Percentiles rank a stretch among this genome's conserved stretches.
phyloP scores from a whole-genome alignment of 1,140 invertebrate species.

The Phymorhynchus buccinoides region DNA sequence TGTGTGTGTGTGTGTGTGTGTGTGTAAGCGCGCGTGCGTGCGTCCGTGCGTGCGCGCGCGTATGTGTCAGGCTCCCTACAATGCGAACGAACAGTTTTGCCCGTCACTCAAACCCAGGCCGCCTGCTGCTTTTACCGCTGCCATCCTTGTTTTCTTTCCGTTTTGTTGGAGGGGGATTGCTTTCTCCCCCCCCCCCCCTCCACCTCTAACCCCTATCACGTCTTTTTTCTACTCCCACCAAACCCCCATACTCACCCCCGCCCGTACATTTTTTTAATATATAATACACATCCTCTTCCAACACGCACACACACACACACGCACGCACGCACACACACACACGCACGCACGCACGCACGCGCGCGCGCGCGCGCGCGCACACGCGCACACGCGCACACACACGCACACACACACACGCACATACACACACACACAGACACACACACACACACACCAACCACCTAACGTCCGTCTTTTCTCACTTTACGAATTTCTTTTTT shows the following conservation, averaged over 20 bases:
- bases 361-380: no score
- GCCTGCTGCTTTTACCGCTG: slow-evolving; percentile 5
- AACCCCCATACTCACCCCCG: not conserved
- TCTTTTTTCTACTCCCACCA: not conserved
- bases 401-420: no score
- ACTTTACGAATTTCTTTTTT: no score
- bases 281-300: no score
- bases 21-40: not conserved
- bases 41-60: not conserved
- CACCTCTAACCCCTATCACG: not conserved
- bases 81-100: not conserved
- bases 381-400: no score
- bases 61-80: not conserved
- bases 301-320: no score
- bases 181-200: not conserved
- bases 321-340: no score
- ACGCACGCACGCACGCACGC: no score
- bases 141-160: slow-evolving; percentile 2
- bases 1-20: not conserved
- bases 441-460: not conserved
- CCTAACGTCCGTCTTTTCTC: no score
- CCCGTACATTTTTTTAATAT: no score
- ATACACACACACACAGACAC: no score
- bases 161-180: not conserved
- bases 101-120: not conserved